Base-by-base conservation (phyloP, 2,113 vertebrate genomes). In the Oceanodroma tethys region DNA sequence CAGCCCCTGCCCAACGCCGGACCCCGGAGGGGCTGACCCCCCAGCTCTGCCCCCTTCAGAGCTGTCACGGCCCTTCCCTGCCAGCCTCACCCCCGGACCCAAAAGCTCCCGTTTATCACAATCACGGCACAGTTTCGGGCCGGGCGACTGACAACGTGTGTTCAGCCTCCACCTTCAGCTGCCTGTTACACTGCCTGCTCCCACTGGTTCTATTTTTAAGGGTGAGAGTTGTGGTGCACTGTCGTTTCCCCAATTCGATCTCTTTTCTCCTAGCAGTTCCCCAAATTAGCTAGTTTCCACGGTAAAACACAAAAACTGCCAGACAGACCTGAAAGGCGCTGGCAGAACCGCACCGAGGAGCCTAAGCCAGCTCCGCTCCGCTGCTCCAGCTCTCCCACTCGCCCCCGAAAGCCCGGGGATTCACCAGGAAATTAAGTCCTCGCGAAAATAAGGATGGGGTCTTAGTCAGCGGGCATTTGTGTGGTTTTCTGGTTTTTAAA, bases 121-220 rank as follows among this genome's bases (percentile, higher is more conserved):
- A 6, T 1, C 18, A 7, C 3, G 10, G 56, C 74, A n/a, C 15
- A 1, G 3, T 17, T 23, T 4, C 0, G 16, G 32, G 55, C 63
- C 34, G 30, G 30, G 63, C 6, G 27, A 14, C 68, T 20, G 7
- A 8, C 53, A 16, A 5, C 0, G 14, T 1, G 15, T 79, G 84
- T 70, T 56, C 16, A 91, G 88, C 94, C 91, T 36, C 92, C 90
- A 68, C 85, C 85, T 72, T 21, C 91, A 12, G 15, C 76, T 56
- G 78, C 72, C 78, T 56, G 74, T 29, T 76, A 40, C 70, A 25
- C 86, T 3, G 76, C 94, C 95, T 74, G 93, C 93, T 93, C 94
- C 97, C 96, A 92, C 95, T 16, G 30, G 23, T 95, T 75, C 96
- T 96, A 95, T 94, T 97, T 96, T 94, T 93, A 92, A 80, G 81